These are phyloP conservation scores for Rhea americana DNA, from an alignment of 2,113 vertebrate genomes.

Conservation along the genomic window DNA sequence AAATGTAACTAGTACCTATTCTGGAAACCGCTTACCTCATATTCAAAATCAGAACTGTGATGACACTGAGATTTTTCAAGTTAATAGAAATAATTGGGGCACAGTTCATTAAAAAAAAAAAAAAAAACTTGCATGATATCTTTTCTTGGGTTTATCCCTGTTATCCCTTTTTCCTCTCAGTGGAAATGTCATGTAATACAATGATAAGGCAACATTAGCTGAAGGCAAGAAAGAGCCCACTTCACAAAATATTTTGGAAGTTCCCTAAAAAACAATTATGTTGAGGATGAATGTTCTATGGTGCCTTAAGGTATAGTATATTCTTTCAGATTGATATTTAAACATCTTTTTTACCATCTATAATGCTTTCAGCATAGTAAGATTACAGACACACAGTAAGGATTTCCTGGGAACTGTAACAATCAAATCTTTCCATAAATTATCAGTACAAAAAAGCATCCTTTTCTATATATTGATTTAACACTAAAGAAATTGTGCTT, in stretches of 20 bases:
- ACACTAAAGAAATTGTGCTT: constrained; percentile 39
- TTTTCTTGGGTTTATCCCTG: not conserved
- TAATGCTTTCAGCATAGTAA: constrained; percentile 10
- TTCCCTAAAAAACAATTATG: not conserved
- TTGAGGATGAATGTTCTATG: constrained; percentile 13
- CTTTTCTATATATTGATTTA: constrained; percentile 57
- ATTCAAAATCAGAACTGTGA: not conserved
- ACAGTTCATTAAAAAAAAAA: not conserved
- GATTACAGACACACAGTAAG: not conserved
- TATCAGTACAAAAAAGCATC: constrained; percentile 12
- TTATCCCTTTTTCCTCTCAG: not conserved
- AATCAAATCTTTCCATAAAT: constrained; percentile 51
- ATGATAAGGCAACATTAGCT: not conserved
- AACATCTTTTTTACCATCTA: constrained; percentile 41
- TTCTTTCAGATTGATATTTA: constrained; percentile 38
- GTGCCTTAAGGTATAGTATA: constrained; percentile 29
- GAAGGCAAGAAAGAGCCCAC: not conserved
- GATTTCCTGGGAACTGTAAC: constrained; percentile 56
- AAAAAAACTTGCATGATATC: not conserved
- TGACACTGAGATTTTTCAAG: not conserved
- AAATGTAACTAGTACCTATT: not conserved
- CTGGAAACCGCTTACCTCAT: not conserved
- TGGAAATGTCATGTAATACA: not conserved
- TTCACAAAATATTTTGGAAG: not conserved
- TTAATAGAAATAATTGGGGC: not conserved